These are phyloP conservation scores for Actinia equina DNA, from an alignment of 64 coral and sea anemone genomes.

Conservation along the genomic window DNA sequence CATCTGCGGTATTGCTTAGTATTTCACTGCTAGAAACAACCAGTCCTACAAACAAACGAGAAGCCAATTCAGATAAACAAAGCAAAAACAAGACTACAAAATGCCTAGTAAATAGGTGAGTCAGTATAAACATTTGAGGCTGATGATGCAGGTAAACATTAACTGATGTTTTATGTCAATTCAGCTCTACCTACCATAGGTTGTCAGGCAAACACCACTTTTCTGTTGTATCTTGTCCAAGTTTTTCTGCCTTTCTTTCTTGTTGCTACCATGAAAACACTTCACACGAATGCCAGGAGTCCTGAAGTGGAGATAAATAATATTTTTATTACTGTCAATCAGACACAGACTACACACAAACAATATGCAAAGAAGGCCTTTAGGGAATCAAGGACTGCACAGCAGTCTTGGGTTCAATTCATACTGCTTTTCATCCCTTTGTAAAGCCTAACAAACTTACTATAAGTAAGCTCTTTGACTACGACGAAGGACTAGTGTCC, in stretches of 20 bases:
- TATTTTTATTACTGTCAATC: background rate
- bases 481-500: too few relatives aligned
- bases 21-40: conserved; percentile 62
- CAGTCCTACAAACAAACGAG: conserved; percentile 42
- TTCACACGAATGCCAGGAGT: conserved; percentile 77
- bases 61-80: background rate
- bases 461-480: too few relatives aligned
- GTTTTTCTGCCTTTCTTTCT: conserved; percentile 58
- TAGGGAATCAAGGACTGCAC: too few relatives aligned
- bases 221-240: conserved; percentile 75
- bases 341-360: too few relatives aligned
- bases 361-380: too few relatives aligned
- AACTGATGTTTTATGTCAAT: background rate
- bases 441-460: too few relatives aligned
- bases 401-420: too few relatives aligned
- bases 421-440: too few relatives aligned
- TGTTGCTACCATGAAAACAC: conserved; percentile 58
- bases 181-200: conserved; percentile 59
- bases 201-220: conserved; percentile 82
- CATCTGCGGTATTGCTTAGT: conserved; percentile 36
- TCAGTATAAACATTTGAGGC: too few relatives aligned
- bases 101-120: too few relatives aligned
- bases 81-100: background rate
- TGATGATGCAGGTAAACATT: too few relatives aligned
- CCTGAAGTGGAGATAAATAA: conserved; percentile 18